Conservation (phyloP, 2,888 invertebrate species). For the Arctia plantaginis region DNA sequence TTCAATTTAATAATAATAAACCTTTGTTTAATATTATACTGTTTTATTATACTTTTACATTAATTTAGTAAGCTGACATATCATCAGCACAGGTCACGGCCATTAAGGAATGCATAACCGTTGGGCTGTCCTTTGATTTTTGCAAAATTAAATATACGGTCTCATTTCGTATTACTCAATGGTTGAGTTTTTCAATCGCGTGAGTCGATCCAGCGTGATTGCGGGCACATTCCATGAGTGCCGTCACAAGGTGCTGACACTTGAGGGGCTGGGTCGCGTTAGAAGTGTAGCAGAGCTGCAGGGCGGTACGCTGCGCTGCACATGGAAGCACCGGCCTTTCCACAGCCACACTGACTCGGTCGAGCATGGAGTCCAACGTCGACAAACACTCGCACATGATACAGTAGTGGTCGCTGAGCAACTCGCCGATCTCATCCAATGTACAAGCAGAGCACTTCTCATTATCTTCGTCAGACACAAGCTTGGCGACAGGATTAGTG, state of each 20-base stretch:
- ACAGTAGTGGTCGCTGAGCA: slow-evolving; percentile 40
- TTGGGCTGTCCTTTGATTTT: slow-evolving; percentile 18
- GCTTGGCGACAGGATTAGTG: slow-evolving; percentile 26
- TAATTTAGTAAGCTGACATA: slow-evolving; percentile 4
- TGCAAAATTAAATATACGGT: slow-evolving; percentile 21
- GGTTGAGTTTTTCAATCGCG: slow-evolving; percentile 13
- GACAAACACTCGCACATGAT: slow-evolving; percentile 41
- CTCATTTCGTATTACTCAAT: neutral
- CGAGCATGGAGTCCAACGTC: slow-evolving; percentile 29
- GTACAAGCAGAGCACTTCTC: slow-evolving; percentile 28
- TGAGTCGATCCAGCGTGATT: slow-evolving; percentile 21
- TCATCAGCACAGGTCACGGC: neutral
- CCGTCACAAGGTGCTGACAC: slow-evolving; percentile 47
- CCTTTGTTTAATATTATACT: slow-evolving; percentile 42
- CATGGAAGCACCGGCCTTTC: slow-evolving; percentile 33
- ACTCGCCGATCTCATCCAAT: slow-evolving; percentile 34
- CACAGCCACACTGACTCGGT: slow-evolving; percentile 13
- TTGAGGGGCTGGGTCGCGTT: slow-evolving; percentile 39
- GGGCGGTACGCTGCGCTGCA: slow-evolving; percentile 27
- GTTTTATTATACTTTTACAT: slow-evolving; percentile 46
- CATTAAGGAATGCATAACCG: slow-evolving; percentile 9
- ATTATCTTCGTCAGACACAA: neutral
- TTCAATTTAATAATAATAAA: slow-evolving; percentile 64
- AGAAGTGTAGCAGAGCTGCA: slow-evolving; percentile 49
- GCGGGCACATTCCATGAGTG: slow-evolving; percentile 53